These are phyloP conservation scores for Atta colombica DNA, from an alignment of 1,140 invertebrate species.

Conservation along the genomic window DNA sequence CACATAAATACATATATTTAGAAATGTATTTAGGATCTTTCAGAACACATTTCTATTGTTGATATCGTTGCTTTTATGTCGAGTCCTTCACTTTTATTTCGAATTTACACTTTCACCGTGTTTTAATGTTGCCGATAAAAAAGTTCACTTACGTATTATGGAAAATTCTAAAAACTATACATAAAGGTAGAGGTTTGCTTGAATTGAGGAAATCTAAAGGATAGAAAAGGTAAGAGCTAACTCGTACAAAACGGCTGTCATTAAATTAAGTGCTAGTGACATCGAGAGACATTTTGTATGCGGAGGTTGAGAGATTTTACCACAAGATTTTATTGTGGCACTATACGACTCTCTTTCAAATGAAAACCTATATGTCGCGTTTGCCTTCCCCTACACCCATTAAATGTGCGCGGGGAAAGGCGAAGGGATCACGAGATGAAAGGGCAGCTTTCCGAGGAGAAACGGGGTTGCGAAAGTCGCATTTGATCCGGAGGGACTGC, in stretches of 20 bases:
- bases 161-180: neutral
- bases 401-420: slow-evolving; percentile 24
- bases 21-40: neutral
- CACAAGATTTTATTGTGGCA: slow-evolving; percentile 25
- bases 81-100: neutral
- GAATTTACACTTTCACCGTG: neutral
- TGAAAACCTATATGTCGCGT: slow-evolving; percentile 34
- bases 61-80: neutral
- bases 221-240: neutral
- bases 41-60: neutral
- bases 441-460: slow-evolving; percentile 39
- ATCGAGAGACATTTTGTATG: slow-evolving; percentile 9
- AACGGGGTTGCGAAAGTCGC: slow-evolving; percentile 47
- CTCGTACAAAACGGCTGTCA: neutral
- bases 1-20: neutral
- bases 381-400: slow-evolving; percentile 21
- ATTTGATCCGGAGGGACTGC: slow-evolving; percentile 54
- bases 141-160: neutral
- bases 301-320: slow-evolving; percentile 2
- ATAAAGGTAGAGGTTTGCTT: neutral
- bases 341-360: slow-evolving; percentile 8
- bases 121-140: neutral
- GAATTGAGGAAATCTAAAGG: neutral
- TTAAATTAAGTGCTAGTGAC: slow-evolving; percentile 39
- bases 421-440: slow-evolving; percentile 46